phyloP scores from a whole-genome alignment of 30 jellyfish, hydroid and myxozoan species.

The Hydractinia symbiolongicarpus region DNA sequence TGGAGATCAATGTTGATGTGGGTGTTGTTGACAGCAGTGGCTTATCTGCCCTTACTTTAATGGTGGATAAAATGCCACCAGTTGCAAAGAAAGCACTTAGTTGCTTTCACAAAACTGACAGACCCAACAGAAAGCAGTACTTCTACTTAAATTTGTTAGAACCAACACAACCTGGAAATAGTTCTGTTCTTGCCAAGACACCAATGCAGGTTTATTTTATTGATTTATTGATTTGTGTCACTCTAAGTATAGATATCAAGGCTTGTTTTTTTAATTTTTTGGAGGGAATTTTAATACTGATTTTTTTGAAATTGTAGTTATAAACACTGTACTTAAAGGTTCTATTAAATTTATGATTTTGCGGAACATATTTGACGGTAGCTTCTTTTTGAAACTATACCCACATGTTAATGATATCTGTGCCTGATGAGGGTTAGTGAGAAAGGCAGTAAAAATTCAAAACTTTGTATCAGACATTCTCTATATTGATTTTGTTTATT shows the following conservation, averaged over 20 bases:
- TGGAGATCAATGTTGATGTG: constrained; percentile 74
- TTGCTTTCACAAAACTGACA: constrained; percentile 72
- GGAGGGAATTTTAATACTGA: not conserved
- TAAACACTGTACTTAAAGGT: not conserved
- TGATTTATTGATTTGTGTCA: not conserved
- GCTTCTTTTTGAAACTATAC: too few relatives aligned
- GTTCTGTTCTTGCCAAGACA: constrained; percentile 43
- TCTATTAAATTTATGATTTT: too few relatives aligned
- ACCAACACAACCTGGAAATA: constrained; percentile 56
- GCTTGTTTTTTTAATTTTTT: not conserved
- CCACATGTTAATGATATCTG: too few relatives aligned
- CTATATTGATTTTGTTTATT: too few relatives aligned
- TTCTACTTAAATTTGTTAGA: constrained; percentile 64
- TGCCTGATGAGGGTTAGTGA: too few relatives aligned
- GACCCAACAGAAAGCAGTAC: constrained; percentile 83
- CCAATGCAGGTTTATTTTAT: constrained; percentile 63
- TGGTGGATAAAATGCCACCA: constrained; percentile 94
- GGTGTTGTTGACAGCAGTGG: constrained; percentile 84
- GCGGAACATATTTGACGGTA: too few relatives aligned
- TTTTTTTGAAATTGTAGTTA: not conserved
- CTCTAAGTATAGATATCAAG: not conserved
- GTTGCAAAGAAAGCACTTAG: constrained; percentile 81
- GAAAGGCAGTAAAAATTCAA: too few relatives aligned
- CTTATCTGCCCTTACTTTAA: constrained; percentile 63
- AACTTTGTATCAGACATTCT: too few relatives aligned